phyloP scores from a whole-genome alignment of 2,113 vertebrate species.

The Pandion haliaetus region DNA sequence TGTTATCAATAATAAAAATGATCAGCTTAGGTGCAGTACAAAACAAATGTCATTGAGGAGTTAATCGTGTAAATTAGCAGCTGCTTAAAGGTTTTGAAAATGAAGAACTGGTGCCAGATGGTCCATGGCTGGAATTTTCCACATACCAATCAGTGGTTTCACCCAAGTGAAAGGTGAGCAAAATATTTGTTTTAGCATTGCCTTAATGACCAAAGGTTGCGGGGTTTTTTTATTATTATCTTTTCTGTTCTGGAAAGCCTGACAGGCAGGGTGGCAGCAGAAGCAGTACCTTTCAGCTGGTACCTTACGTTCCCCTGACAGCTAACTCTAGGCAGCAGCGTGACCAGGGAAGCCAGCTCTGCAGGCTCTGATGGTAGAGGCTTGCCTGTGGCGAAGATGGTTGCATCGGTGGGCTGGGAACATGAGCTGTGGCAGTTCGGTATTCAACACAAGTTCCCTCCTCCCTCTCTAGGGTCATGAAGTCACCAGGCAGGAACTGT shows the following conservation, averaged over 20 bases:
- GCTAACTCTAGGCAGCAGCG: not conserved
- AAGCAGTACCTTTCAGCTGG: not conserved
- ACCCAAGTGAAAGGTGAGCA: not conserved
- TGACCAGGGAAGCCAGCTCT: rapidly evolving
- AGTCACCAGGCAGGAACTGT: not conserved
- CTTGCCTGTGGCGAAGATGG: rapidly evolving
- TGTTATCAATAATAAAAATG: not conserved
- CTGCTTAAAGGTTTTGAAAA: not conserved
- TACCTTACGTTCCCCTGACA: not conserved
- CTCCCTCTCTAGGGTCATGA: not conserved
- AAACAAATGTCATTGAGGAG: not conserved
- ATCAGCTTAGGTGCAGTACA: not conserved
- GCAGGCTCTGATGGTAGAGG: not conserved
- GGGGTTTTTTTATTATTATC: rapidly evolving
- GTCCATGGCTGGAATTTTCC: not conserved
- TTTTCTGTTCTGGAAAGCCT: not conserved
- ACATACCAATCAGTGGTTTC: not conserved
- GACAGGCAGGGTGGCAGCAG: not conserved
- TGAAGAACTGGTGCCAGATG: not conserved
- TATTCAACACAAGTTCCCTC: not conserved
- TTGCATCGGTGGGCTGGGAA: not conserved
- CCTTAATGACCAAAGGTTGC: not conserved
- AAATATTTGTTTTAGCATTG: not conserved
- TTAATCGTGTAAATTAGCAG: not conserved
- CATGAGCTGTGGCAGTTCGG: not conserved